These are phyloP conservation scores for Tetraodon nigroviridis DNA, from an alignment of 2,113 vertebrate species.

Conservation along the genomic window DNA sequence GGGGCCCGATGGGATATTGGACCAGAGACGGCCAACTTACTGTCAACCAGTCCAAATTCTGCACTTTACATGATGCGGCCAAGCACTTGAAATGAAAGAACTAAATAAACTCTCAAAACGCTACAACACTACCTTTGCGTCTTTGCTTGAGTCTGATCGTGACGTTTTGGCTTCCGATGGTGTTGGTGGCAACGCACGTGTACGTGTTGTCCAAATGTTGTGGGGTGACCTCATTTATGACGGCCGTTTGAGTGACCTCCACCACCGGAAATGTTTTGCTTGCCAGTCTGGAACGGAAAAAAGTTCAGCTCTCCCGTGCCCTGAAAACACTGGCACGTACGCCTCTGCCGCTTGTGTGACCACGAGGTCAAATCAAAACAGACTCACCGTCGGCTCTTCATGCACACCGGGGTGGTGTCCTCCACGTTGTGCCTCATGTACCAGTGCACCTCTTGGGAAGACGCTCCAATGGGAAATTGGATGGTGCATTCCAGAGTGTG, in stretches of 20 bases:
- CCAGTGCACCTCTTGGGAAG: slow-evolving; percentile 68
- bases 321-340: neutral
- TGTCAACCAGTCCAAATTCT: slow-evolving; percentile 22
- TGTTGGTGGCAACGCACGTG: slow-evolving; percentile 79
- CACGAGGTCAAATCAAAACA: neutral
- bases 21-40: slow-evolving; percentile 21
- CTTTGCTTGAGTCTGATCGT: slow-evolving; percentile 72
- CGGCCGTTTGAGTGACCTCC: slow-evolving; percentile 28
- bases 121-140: slow-evolving; percentile 38
- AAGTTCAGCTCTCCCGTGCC: neutral
- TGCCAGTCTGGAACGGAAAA: slow-evolving; percentile 22
- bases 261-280: slow-evolving; percentile 1
- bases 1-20: slow-evolving; percentile 28
- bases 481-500: slow-evolving; percentile 74
- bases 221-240: slow-evolving; percentile 71
- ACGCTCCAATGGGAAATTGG: slow-evolving; percentile 66
- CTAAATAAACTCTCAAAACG: neutral
- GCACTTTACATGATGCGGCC: neutral
- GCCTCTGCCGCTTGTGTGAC: neutral
- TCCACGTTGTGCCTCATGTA: slow-evolving; percentile 43
- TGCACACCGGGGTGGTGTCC: slow-evolving; percentile 34
- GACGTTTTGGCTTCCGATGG: slow-evolving; percentile 65
- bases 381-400: slow-evolving; percentile 36
- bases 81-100: neutral
- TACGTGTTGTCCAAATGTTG: slow-evolving; percentile 72